phyloP scores from a whole-genome alignment of 1,140 invertebrate species.

The Monochamus saltuarius region DNA sequence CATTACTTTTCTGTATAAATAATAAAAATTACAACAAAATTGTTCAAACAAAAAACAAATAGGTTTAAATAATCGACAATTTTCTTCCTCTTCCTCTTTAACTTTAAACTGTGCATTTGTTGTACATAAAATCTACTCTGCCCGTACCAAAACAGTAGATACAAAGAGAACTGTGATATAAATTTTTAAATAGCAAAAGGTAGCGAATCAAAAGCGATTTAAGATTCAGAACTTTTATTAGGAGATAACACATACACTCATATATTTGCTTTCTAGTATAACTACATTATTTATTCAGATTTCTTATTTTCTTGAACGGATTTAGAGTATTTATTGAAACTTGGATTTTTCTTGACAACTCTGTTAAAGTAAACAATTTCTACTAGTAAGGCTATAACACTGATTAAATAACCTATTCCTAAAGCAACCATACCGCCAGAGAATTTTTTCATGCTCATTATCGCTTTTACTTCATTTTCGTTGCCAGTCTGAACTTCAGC shows the following conservation, averaged over 20 bases:
- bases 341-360: conserved; percentile 64
- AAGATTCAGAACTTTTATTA: too few relatives aligned
- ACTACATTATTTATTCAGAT: conserved; percentile 2
- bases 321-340: conserved; percentile 66
- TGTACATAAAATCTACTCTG: too few relatives aligned
- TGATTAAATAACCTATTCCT: conserved; percentile 65
- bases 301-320: conserved; percentile 23
- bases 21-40: not conserved
- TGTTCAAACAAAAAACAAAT: not conserved
- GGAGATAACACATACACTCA: too few relatives aligned
- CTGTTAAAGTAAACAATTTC: conserved; percentile 69
- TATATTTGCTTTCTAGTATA: too few relatives aligned
- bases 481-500: conserved; percentile 49
- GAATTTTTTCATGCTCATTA: conserved; percentile 74
- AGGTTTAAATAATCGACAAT: not conserved
- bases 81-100: too few relatives aligned
- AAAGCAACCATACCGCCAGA: conserved; percentile 73
- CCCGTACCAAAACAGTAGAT: too few relatives aligned
- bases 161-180: too few relatives aligned
- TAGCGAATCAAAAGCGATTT: too few relatives aligned
- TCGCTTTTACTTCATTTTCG: conserved; percentile 61
- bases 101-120: too few relatives aligned
- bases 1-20: conserved; percentile 54
- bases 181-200: too few relatives aligned
- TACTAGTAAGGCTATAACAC: conserved; percentile 57